phyloP scores from a whole-genome alignment of 2,797 vertebrate species.

The Channa striata region DNA sequence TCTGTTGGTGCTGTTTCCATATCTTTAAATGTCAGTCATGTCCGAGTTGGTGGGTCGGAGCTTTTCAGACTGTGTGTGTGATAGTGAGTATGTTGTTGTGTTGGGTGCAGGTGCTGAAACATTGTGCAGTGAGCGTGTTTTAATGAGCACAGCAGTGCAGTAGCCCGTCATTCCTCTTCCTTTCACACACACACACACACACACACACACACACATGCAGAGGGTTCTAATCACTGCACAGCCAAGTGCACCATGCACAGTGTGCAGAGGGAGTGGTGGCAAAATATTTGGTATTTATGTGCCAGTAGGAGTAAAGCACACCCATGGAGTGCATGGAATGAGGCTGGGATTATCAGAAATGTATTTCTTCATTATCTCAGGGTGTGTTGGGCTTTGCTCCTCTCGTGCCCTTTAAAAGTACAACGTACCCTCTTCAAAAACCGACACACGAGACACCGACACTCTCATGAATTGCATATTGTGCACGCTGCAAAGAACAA shows the following conservation, averaged over 20 bases:
- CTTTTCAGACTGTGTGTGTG: slow-evolving; percentile 41
- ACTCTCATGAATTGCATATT: neutral
- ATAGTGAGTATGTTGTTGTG: slow-evolving; percentile 49
- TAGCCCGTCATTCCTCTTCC: slow-evolving; percentile 35
- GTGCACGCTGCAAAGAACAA: slow-evolving; percentile 4
- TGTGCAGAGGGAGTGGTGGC: slow-evolving; percentile 42
- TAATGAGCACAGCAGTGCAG: slow-evolving; percentile 71
- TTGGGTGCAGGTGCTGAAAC: slow-evolving; percentile 78
- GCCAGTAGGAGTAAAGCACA: slow-evolving; percentile 7
- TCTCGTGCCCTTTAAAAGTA: slow-evolving; percentile 30
- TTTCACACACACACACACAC: slow-evolving; percentile 47
- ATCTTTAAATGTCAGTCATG: slow-evolving; percentile 43
- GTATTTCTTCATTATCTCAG: slow-evolving; percentile 1
- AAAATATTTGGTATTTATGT: slow-evolving; percentile 32
- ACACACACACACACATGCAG: slow-evolving; percentile 33
- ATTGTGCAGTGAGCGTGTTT: slow-evolving; percentile 76
- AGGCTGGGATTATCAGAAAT: slow-evolving; percentile 11
- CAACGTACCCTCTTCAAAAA: neutral
- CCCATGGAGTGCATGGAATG: neutral
- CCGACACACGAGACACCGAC: no score
- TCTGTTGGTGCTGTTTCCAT: slow-evolving; percentile 29
- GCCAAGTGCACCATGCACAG: slow-evolving; percentile 25
- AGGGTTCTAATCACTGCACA: slow-evolving; percentile 47
- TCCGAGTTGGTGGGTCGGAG: slow-evolving; percentile 53
- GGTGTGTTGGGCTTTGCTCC: slow-evolving; percentile 30